A percentile compares a stretch with the other conserved stretches of the same genome.
phyloP scores from a whole-genome alignment of 2,888 invertebrate species.

The Frankliniella fusca region DNA sequence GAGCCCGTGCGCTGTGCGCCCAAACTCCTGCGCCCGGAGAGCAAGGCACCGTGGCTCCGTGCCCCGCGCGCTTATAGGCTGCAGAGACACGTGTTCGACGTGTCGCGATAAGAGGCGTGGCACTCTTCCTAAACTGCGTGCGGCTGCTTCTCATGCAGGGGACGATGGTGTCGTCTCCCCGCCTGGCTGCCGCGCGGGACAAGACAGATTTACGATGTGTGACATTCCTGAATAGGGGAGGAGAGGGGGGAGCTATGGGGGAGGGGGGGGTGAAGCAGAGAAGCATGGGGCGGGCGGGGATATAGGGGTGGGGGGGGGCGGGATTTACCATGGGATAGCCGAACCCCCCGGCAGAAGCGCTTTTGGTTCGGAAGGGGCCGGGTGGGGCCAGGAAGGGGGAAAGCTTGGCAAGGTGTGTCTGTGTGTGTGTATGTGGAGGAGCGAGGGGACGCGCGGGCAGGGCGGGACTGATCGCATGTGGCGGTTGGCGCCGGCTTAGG shows the following conservation, averaged over 20 bases:
- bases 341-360: no score
- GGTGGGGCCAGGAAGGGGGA: no score
- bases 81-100: no score
- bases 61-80: no score
- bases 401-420: no score
- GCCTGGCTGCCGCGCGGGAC: not conserved
- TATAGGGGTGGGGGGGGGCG: no score
- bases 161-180: not conserved
- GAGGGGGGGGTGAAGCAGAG: no score
- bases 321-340: not conserved
- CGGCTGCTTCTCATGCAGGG: conserved; percentile 2
- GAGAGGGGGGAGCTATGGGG: not conserved
- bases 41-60: no score
- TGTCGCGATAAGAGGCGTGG: not conserved
- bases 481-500: conserved; percentile 11
- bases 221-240: conserved; percentile 8
- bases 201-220: conserved; percentile 24
- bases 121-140: conserved; percentile 5
- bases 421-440: no score
- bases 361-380: no score
- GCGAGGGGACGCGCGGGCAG: not conserved
- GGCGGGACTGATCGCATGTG: not conserved
- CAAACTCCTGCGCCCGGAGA: not conserved
- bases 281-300: no score
- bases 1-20: not conserved